phyloP scores from a whole-genome alignment of 2,113 vertebrate genomes.

The Xenopus borealis region DNA sequence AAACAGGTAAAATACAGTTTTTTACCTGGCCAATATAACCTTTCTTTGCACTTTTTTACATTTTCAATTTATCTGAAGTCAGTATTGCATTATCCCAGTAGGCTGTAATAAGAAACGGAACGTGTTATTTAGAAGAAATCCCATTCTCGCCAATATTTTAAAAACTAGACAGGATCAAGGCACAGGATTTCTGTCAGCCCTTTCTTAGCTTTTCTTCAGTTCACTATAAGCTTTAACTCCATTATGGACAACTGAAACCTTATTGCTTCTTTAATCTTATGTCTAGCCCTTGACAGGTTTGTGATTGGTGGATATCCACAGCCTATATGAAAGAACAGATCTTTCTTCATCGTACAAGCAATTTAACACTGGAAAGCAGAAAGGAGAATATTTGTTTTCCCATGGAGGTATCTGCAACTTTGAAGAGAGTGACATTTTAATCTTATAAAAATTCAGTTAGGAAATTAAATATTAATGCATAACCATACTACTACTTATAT shows the following conservation, averaged over 20 bases:
- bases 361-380: neutral
- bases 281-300: constrained; percentile 18
- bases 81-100: neutral
- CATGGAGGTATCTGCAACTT: neutral
- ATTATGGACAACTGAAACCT: constrained; percentile 27
- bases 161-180: constrained; percentile 1
- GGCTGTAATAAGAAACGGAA: neutral
- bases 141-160: constrained; percentile 16
- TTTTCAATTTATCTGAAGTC: neutral
- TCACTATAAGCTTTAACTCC: constrained; percentile 17
- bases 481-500: too few relatives aligned
- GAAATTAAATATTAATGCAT: too few relatives aligned
- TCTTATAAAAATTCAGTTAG: too few relatives aligned
- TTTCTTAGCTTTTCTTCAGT: neutral
- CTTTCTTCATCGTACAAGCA: constrained; percentile 16
- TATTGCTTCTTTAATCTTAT: constrained; percentile 30
- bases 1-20: neutral
- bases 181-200: neutral
- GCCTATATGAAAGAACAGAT: neutral
- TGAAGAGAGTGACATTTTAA: neutral
- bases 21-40: neutral
- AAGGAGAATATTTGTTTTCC: neutral
- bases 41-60: neutral
- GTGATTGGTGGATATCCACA: constrained; percentile 21
- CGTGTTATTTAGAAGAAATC: constrained; percentile 2